Percentiles rank a stretch among this genome's conserved stretches.
These are phyloP conservation scores for Drosophila hydei DNA, from an alignment of 1,140 invertebrate genomes.

Conservation along the genomic window DNA sequence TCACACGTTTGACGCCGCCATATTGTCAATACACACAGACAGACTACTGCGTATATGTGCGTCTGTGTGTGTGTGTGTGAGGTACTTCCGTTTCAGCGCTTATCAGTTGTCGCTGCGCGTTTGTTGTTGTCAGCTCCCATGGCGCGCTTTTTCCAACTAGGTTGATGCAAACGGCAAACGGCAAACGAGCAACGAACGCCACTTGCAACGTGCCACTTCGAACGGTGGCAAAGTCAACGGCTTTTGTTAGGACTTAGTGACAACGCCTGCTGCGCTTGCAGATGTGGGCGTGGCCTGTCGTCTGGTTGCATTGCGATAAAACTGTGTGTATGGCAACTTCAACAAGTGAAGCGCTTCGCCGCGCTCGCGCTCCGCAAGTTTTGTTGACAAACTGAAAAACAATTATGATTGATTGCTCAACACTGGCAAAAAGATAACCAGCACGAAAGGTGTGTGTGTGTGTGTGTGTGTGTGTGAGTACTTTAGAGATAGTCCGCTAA, in stretches of 20 bases:
- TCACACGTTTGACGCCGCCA: conserved; percentile 48
- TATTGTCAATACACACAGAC: conserved; percentile 44
- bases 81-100: conserved; percentile 63
- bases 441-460: conserved; percentile 1
- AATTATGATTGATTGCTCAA: conserved; percentile 78
- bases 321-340: conserved; percentile 52
- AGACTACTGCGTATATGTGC: neutral
- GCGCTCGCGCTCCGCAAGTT: conserved; percentile 18
- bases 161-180: conserved; percentile 62
- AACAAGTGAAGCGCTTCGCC: conserved; percentile 48
- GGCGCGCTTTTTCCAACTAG: conserved; percentile 65
- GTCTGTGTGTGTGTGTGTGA: conserved; percentile 26
- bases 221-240: conserved; percentile 56
- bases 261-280: neutral
- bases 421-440: conserved; percentile 30
- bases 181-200: conserved; percentile 38
- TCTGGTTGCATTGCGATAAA: conserved; percentile 68
- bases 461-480: conserved; percentile 2
- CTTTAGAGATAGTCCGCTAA: conserved; percentile 6
- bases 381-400: conserved; percentile 78
- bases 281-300: conserved; percentile 38
- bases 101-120: conserved; percentile 65
- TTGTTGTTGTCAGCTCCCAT: conserved; percentile 54
- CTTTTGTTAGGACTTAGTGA: conserved; percentile 59
- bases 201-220: conserved; percentile 38